Base-by-base conservation (phyloP, 2,888 invertebrate genomes). In the Amphipoea lucens region DNA sequence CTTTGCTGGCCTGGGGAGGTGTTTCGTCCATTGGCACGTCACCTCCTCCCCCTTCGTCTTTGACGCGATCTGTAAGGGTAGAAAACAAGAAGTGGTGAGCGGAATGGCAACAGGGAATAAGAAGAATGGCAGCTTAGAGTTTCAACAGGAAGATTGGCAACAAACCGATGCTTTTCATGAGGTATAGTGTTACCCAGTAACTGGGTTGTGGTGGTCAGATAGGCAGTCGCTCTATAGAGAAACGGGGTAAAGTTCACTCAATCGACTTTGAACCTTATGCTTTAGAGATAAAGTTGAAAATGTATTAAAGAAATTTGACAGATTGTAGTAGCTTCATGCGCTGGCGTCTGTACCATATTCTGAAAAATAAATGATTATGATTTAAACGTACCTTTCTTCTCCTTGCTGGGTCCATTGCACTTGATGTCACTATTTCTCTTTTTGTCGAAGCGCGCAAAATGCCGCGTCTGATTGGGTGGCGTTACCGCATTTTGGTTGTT, bases 391-490 rank as follows among this genome's bases (percentile, higher is more conserved):
- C 96, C 95, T 92, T 92, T 95, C 65, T 94, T 95, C 29, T 96
- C 95, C 0, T 84, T 82, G 0, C 78, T 87, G 0, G 96, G 96
- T 76, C 96, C 96, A 78, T 96, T 96, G 84, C 91, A 89, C 69
- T 94, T 95, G 81, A 91, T 84, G 0, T 96, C 95, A 76, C 86
- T 92, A 74, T 90, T 93, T 2, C 92, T 89, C 75, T 92, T 94
- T 91, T 96, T 96, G 88, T 96, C 96, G 83, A 97, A 96, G 0
- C 96, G 93, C 48, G 97, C 97, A 86, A 97, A 97, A 84, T 96
- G 96, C 0, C 97, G 87, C 86, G 96, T 96, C 86, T 95, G 96
- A 42, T 91, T 95, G 14, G 96, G 94, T 40, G 96, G 95, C 5
- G 96, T 95, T 73, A 94, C 93, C 0, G 94, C 74, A 57, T 92